Evolutionary conservation across 2,113 vertebrate species (phyloP).

Genomic region (Gobiocypris rarus): DNA sequence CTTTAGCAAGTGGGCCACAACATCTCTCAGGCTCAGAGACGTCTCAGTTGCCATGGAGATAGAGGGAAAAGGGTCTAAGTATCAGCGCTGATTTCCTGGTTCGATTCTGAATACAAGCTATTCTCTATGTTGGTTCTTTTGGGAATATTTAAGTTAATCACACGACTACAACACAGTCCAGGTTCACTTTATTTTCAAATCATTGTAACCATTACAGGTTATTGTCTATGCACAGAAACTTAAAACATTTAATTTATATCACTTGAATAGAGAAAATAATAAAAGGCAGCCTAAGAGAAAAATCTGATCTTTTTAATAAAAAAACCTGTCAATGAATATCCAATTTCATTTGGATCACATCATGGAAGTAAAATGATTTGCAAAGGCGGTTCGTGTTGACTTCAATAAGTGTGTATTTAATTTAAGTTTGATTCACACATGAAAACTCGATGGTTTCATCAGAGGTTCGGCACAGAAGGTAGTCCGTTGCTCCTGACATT

Average conservation of each 20-base stretch:
- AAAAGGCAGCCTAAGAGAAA: too few relatives aligned
- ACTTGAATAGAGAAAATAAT: not conserved
- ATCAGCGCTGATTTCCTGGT: not conserved
- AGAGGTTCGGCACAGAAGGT: too few relatives aligned
- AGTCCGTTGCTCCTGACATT: too few relatives aligned
- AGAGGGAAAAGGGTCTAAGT: not conserved
- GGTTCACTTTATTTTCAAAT: not conserved
- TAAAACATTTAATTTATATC: not conserved
- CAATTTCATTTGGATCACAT: not conserved
- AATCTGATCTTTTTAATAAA: not conserved
- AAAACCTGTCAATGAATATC: not conserved
- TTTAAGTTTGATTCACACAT: not conserved
- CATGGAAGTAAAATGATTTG: not conserved
- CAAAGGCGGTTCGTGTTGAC: not conserved
- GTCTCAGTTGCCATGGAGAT: slow-evolving; percentile 49
- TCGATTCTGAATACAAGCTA: not conserved
- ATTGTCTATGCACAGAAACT: not conserved
- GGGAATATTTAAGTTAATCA: not conserved
- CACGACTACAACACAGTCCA: not conserved
- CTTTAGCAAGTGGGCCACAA: slow-evolving; percentile 42
- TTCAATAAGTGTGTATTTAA: not conserved
- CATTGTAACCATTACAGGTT: not conserved
- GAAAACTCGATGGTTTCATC: too few relatives aligned
- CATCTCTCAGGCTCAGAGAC: slow-evolving; percentile 34
- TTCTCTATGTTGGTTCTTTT: not conserved